A percentile compares a stretch with the other conserved stretches of the same genome.
phyloP scores from a whole-genome alignment of 2,888 invertebrate species.

The Epirrita christyi region DNA sequence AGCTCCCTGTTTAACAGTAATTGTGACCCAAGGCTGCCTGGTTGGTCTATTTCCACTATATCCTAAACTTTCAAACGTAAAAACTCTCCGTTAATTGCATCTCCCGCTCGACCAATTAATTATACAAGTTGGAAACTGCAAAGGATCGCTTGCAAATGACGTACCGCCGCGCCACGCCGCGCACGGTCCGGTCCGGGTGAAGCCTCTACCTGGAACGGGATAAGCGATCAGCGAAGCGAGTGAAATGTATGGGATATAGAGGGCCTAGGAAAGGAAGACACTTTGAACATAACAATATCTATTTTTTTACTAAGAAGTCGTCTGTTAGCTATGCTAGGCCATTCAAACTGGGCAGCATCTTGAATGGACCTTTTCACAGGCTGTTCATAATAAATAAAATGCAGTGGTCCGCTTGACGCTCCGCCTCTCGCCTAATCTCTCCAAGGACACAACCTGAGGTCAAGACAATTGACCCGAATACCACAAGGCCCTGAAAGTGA shows the following conservation, averaged over 20 bases:
- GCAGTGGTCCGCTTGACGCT: slow-evolving; percentile 2
- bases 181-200: not conserved
- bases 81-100: slow-evolving; percentile 39
- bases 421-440: slow-evolving; percentile 21
- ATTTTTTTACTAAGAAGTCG: too few relatives aligned
- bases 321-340: too few relatives aligned
- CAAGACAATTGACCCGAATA: slow-evolving; percentile 56
- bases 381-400: too few relatives aligned
- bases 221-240: slow-evolving; percentile 6
- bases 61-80: not conserved
- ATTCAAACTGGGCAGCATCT: too few relatives aligned
- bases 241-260: too few relatives aligned
- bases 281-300: too few relatives aligned
- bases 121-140: slow-evolving; percentile 49
- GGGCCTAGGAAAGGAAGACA: too few relatives aligned
- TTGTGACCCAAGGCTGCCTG: slow-evolving; percentile 22
- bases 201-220: slow-evolving; percentile 2
- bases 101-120: slow-evolving; percentile 48
- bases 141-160: slow-evolving; percentile 47
- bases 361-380: too few relatives aligned
- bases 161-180: too few relatives aligned
- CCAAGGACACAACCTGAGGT: slow-evolving; percentile 41
- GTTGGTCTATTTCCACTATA: slow-evolving; percentile 18
- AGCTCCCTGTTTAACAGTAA: slow-evolving; percentile 3
- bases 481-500: slow-evolving; percentile 42